Percentiles rank a stretch among this genome's conserved stretches.
Evolutionary conservation across 2,888 invertebrate species (phyloP).

Genomic region (Trachelus stipa): DNA sequence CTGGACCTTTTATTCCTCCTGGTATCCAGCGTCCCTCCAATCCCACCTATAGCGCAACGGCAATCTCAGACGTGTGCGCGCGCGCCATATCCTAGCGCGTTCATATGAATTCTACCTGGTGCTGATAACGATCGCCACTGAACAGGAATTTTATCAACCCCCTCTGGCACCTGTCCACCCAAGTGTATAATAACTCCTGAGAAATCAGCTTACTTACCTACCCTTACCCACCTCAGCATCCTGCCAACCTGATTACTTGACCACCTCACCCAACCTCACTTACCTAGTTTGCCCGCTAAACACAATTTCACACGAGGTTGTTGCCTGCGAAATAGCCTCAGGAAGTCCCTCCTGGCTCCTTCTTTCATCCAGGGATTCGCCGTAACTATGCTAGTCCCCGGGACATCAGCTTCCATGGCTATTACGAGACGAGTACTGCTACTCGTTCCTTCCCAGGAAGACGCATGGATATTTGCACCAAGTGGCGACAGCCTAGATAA

Average conservation of each 20-base stretch:
- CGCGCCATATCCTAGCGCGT: slow-evolving; percentile 46
- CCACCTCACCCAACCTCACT: slow-evolving; percentile 42
- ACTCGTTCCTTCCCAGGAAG: not conserved
- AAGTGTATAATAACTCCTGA: slow-evolving; percentile 56
- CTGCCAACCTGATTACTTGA: slow-evolving; percentile 50
- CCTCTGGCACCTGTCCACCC: slow-evolving; percentile 60
- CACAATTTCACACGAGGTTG: not conserved
- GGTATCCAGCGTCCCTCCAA: slow-evolving; percentile 38
- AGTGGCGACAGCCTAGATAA: not conserved
- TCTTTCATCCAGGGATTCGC: not conserved
- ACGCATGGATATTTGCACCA: not conserved
- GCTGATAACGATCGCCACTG: slow-evolving; percentile 53
- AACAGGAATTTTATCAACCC: slow-evolving; percentile 45
- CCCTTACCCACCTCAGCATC: slow-evolving; percentile 20
- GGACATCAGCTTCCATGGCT: not conserved
- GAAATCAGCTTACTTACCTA: not conserved
- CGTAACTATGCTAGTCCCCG: not conserved
- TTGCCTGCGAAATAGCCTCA: not conserved
- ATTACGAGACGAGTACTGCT: not conserved
- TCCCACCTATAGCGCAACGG: not conserved
- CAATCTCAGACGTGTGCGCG: slow-evolving; percentile 6
- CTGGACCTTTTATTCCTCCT: slow-evolving; percentile 45
- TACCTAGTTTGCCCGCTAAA: slow-evolving; percentile 17
- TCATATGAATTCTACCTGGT: slow-evolving; percentile 38
- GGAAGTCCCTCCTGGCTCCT: not conserved